Base-by-base conservation (phyloP, 2,113 vertebrate species). In the Phaethon lepturus region DNA sequence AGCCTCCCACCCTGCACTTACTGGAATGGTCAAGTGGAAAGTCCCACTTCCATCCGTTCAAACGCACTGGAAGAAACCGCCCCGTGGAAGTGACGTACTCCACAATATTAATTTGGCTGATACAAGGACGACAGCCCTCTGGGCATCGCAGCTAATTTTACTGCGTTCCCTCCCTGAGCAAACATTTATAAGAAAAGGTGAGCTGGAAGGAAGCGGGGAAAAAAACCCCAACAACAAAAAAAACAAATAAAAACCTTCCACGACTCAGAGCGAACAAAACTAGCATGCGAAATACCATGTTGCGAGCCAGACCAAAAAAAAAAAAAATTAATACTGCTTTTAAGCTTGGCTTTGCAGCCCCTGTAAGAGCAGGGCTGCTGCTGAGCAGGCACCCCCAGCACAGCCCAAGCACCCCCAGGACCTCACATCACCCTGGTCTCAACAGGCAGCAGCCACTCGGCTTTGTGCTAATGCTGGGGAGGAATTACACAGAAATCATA, bases 1-100 rank as follows among this genome's bases (percentile, higher is more conserved):
- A 96, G 80, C 81, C 91, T 82, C 93, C 95, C 95, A 84, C 49
- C 73, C 94, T 68, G 85, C 89, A 38, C 86, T 93, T 88, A 91
- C 95, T n/a, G 24, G 19, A 62, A 72, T 2, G 59, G 69, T 38
- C 76, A 88, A 84, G n/a, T 60, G 84, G 80, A 49, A 97, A 97
- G 64, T 83, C 90, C 56, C 88, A 94, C 85, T 94, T 83, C 83
- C 94, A 97, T 80, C 86, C 93, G 88, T 20, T 49, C 73, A 79
- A n/a, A 72, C 80, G 81, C 82, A 58, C 85, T 55, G 56, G 58
- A 78, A 89, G 75, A 94, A 96, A 88, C 58, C 59, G 5, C 63
- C 72, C 87, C 20, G 5, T 2, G 20, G 84, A 95, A 97, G 63
- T 17, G 3, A 55, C 38, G 56, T 42, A 68, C 52, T 94, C 38